Evolutionary conservation across 2,113 vertebrate species (phyloP), one percentile per base, ranked within the genome.

Genomic region (Poecilia latipinna): DNA sequence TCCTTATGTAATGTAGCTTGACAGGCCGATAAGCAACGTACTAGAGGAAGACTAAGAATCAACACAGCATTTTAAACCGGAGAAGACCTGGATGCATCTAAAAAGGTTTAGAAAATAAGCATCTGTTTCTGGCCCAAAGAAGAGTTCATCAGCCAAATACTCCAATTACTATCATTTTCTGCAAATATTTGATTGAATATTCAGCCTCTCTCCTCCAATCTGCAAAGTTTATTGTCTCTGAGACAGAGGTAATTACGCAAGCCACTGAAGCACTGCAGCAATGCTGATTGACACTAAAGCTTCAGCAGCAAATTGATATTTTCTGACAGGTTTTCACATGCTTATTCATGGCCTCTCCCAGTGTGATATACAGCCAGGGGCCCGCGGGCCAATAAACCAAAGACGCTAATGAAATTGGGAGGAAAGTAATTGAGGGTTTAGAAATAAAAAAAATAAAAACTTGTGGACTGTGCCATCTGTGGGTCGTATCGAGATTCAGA

Each of bases 391-490:
- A 76, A 87, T 75, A 89, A 81, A 86, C 12, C 81, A 82, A 82
- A 82, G 69, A 65, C 31, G 60, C 68, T 91, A 87, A 93, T 90
- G 84, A 85, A 88, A 93, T 88, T 90, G 85, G 85, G 88, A 68
- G 65, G 69, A 78, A 75, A 83, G 80, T 65, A 87, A 87, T 84
- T 77, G 67, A 82, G 83, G 75, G 60, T 72, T 76, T 28, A 32
- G 70, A 68, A 87, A 79, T 29, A 60, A 28, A 29, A 29, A 86
- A 87, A 82, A 69, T 0, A 75, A 19, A 87, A 88, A 73, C 62
- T 28, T 78, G 39, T 61, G 65, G 64, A 71, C 57, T 17, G 31
- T 82, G 69, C 28, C 68, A 68, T 87, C 70, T 70, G 44, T 10
- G 65, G 39, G 32, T 62, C 11, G 1, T 1, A 65, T 74, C 66